Base-by-base conservation (phyloP, 1,140 invertebrate species). In the Protaetia brevitarsis region DNA sequence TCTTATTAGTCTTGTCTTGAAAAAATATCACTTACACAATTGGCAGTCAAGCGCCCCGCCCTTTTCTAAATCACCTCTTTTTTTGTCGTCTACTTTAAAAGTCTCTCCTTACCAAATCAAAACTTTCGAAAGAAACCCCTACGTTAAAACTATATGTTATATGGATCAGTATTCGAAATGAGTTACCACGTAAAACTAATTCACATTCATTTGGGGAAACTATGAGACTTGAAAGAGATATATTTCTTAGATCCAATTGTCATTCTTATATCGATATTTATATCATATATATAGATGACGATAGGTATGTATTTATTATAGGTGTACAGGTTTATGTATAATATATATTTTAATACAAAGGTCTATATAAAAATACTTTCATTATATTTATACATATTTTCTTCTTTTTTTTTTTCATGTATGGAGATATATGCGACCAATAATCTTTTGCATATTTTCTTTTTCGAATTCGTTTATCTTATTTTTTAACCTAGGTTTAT, bases 21-120 rank as follows among this genome's bases (percentile, higher is more conserved):
- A 83, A 85, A 84, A 84, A 85, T 85, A 86, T 85, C 83, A 85
- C 83, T 82, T 77, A 80, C 75, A 70, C 66, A 69, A 73, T 77
- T 72, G 75, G 77, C 74, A 75, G 70, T 65, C 16, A 63, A 51
- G 51, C 66, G 68, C 68, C 60, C 60, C 7, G n/a, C n/a, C 11
- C 41, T 51, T 58, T 59, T n/a, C 57, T 59, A 59, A 27, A 59
- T 59, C 57, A 59, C 26, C 30, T 29, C 41, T 27, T 16, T 36
- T 62, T 62, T 34, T 36, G 11, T 62, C 30, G n/a, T 30, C n/a
- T 27, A 21, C 51, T 21, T 19, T 31, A 59, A 26, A 19, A 16
- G 23, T 29, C 57, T 29, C 29, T 26, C 57, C 5, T 29, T 62
- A 8, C 60, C 60, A 62, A 62, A n/a, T 21, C 13, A 62, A 3